Evolutionary conservation across 2,888 invertebrate species (phyloP).

Genomic region (Tipula helvola): DNA sequence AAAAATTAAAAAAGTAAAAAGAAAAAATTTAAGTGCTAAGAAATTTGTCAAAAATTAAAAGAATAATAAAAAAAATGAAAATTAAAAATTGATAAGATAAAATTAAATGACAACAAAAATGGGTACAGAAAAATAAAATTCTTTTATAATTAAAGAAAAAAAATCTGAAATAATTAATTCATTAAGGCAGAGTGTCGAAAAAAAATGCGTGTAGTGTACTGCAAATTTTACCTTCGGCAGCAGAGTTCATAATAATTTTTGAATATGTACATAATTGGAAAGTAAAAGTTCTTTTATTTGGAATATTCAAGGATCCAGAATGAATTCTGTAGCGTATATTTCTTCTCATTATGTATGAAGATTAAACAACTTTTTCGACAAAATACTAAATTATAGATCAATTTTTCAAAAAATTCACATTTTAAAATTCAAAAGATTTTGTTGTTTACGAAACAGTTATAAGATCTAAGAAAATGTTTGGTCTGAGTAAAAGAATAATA

Average conservation of each 20-base stretch:
- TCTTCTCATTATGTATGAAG: too few relatives aligned
- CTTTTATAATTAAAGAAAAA: background rate
- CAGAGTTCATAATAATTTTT: background rate
- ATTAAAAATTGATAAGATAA: conserved; percentile 4
- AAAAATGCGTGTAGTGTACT: background rate
- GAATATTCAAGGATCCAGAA: background rate
- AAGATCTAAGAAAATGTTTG: too few relatives aligned
- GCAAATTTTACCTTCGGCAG: background rate
- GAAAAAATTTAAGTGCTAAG: background rate
- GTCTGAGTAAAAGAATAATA: too few relatives aligned
- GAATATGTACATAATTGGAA: background rate
- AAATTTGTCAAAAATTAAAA: background rate
- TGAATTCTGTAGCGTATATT: too few relatives aligned
- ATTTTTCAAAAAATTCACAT: too few relatives aligned
- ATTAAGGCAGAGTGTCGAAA: background rate
- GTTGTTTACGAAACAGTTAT: too few relatives aligned
- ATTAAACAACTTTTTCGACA: too few relatives aligned
- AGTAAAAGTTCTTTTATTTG: background rate
- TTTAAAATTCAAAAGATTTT: too few relatives aligned
- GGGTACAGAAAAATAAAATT: background rate
- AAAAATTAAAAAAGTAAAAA: background rate
- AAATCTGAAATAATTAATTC: background rate
- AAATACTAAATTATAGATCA: too few relatives aligned
- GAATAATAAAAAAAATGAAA: background rate
- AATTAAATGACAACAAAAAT: background rate